Evolutionary conservation across 2,797 vertebrate species (phyloP).

Genomic region (Sebastes steindachneri): DNA sequence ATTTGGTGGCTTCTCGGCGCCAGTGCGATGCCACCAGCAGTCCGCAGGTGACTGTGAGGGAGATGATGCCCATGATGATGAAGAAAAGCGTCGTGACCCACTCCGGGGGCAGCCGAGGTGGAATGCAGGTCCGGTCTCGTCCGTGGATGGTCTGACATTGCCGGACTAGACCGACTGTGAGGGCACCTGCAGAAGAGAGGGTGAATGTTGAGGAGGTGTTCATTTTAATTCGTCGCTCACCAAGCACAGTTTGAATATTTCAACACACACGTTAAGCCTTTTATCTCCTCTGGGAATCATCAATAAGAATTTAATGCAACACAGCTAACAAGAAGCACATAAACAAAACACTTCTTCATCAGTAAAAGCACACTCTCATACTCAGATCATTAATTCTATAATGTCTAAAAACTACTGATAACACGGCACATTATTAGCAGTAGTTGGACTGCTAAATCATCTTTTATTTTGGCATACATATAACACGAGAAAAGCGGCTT

Average conservation of each 20-base stretch:
- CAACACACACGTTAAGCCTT: no score
- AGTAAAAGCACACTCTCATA: neutral
- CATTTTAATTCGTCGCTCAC: neutral
- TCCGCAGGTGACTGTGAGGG: constrained; percentile 98
- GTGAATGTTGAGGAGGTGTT: neutral
- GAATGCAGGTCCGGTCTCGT: constrained; percentile 97
- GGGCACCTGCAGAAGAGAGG: constrained; percentile 86
- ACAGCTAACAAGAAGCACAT: neutral
- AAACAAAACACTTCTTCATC: neutral
- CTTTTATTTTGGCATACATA: neutral
- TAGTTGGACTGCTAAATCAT: no score
- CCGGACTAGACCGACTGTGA: constrained; percentile 97
- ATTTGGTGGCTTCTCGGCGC: constrained; percentile 98
- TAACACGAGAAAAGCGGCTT: neutral
- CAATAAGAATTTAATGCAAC: neutral
- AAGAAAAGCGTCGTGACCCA: constrained; percentile 99
- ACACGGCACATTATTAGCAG: neutral
- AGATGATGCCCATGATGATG: constrained; percentile 99
- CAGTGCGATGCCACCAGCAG: constrained; percentile 98
- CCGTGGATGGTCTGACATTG: constrained; percentile 99
- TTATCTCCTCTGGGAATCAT: neutral
- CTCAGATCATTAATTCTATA: neutral
- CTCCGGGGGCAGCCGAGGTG: constrained; percentile 96
- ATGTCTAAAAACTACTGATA: neutral
- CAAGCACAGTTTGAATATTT: no score